Evolutionary conservation across 2,888 invertebrate species (phyloP), one percentile per base, ranked within the genome.

Genomic region (Holacanthella duospinosa): DNA sequence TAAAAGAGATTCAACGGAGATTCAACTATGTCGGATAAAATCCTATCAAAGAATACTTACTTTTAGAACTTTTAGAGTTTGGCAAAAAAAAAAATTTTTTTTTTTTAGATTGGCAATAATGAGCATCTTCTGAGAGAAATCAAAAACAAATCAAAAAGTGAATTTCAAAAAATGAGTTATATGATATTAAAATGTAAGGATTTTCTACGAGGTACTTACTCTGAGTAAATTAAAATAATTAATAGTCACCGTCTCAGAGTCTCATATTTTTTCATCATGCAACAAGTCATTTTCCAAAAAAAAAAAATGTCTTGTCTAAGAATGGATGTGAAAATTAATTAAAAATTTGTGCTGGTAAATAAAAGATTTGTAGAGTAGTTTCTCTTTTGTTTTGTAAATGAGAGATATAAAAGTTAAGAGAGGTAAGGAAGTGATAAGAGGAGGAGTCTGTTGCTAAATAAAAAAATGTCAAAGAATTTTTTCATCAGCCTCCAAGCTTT

Each of bases 401-500:
- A 16, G 48, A 48, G 12, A 21, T n/a, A 9, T 21, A 21, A 48
- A 21, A 21, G 16, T 48, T 21, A 4, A 21, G 19, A 21, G 48
- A 21, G 21, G 19, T 48, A 21, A 21, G n/a, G n/a, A 48, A 9
- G 12, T 48, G 4, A 48, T 4, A 48, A 48, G n/a, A 16, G 48
- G n/a, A 48, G 4, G n/a, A 48, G 12, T 48, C 19, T 48, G 21
- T n/a, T 48, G 21, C 12, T 21, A 48, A 48, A 21, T n/a, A 48
- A 48, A 48, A 48, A 48, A 48, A 21, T 48, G 48, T 48, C 48
- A 48, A 48, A 48, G 48, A 48, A 48, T 48, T 48, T 48, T 48
- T 48, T 48, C 48, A 48, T 48, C n/a, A 48, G 48, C 48, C 36
- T 21, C 21, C 19, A 4, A 48, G 48, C 21, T 21, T 4, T 48